Percentiles rank a stretch among this genome's conserved stretches.
Evolutionary conservation across 1,140 invertebrate genomes (phyloP).

Genomic region (Branchinecta lynchi): DNA sequence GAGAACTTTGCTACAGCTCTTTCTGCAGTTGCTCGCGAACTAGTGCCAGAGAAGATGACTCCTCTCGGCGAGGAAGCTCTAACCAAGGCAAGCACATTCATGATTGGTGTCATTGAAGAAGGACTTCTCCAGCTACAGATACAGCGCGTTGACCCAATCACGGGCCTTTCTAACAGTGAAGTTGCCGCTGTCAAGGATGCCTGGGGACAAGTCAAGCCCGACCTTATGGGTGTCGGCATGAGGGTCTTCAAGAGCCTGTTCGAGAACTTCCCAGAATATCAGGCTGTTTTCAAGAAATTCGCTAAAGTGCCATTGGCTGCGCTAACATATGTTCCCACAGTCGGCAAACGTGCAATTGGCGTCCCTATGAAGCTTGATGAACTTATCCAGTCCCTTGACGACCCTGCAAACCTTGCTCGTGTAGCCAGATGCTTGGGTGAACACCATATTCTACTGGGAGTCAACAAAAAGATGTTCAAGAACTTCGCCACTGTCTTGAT

Average conservation of each 20-base stretch:
- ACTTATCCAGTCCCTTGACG: neutral
- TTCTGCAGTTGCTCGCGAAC: neutral
- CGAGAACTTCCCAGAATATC: neutral
- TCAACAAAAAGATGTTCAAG: slow-evolving; percentile 2
- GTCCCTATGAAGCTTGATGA: neutral
- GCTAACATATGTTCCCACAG: neutral
- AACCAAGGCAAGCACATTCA: neutral
- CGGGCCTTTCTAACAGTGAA: neutral
- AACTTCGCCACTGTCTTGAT: neutral
- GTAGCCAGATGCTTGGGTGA: neutral
- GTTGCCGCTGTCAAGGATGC: neutral
- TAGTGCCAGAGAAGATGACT: neutral
- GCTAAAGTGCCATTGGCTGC: neutral
- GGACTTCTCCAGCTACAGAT: neutral
- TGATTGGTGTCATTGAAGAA: slow-evolving; percentile 3
- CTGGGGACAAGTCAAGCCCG: neutral
- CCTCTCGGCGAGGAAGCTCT: neutral
- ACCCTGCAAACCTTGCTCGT: neutral
- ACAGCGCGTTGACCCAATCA: neutral
- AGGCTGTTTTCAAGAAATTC: neutral
- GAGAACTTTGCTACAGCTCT: neutral
- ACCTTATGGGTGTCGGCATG: slow-evolving; percentile 5
- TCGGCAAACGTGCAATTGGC: neutral
- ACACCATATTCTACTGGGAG: neutral
- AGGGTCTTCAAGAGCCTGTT: neutral